Conservation (phyloP, 1,140 invertebrate species). For the Mercenaria mercenaria region DNA sequence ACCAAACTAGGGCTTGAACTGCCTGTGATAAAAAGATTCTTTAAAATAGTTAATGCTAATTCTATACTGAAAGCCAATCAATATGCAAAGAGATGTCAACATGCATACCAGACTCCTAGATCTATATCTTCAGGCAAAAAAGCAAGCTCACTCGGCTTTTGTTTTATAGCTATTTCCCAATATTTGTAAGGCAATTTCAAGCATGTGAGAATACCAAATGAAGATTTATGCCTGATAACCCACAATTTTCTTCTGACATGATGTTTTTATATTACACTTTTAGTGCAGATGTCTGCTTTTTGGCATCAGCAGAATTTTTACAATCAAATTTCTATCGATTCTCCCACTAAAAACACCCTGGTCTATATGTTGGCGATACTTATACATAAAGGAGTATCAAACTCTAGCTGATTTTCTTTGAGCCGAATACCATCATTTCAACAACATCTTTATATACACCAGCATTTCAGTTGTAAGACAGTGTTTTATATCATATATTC, state of each 20-base stretch:
- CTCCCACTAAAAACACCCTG: too few species aligned
- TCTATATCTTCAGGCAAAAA: neutral
- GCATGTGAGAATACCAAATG: neutral
- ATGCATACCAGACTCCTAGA: neutral
- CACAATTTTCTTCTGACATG: neutral
- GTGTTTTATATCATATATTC: too few species aligned
- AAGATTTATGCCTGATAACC: neutral
- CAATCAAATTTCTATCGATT: neutral
- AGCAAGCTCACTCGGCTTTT: neutral
- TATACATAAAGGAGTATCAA: too few species aligned
- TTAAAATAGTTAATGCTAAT: neutral
- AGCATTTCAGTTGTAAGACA: too few species aligned
- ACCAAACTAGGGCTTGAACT: neutral
- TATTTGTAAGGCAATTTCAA: neutral
- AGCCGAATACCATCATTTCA: too few species aligned
- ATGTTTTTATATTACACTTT: slow-evolving; percentile 4
- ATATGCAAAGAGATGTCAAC: neutral
- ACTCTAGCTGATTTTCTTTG: too few species aligned
- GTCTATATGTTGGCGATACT: too few species aligned
- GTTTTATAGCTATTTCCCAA: neutral
- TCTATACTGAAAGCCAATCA: neutral
- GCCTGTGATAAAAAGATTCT: neutral
- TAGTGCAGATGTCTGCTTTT: neutral
- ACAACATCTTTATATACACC: too few species aligned
- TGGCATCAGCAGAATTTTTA: neutral